Percentiles rank a stretch among this genome's conserved stretches.
phyloP scores from a whole-genome alignment of 2,888 invertebrate genomes.

The Drosophila sordidula region DNA sequence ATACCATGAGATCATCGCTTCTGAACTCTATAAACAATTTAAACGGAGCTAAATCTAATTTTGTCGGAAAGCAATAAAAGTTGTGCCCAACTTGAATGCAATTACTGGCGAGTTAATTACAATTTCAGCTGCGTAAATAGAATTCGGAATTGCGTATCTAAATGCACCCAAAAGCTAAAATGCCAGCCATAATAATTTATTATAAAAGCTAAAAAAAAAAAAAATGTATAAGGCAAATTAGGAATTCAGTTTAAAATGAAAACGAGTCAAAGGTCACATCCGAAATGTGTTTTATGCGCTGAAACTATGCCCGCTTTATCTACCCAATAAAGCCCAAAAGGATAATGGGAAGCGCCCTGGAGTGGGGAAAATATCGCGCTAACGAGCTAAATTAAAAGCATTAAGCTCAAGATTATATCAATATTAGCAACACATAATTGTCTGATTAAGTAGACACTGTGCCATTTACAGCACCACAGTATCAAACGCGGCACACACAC shows the following conservation, averaged over 20 bases:
- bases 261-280: neutral
- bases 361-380: conserved; percentile 25
- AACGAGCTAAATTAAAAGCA: conserved; percentile 69
- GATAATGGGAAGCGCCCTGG: neutral
- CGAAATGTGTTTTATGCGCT: neutral
- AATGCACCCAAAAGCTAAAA: conserved; percentile 14
- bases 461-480: conserved; percentile 22
- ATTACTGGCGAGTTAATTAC: conserved; percentile 37
- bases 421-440: conserved; percentile 74
- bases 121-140: conserved; percentile 32
- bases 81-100: conserved; percentile 34
- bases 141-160: conserved; percentile 11
- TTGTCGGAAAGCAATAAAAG: conserved; percentile 27
- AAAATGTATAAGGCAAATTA: conserved; percentile 1
- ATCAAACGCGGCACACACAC: conserved; percentile 4
- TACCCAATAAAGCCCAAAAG: neutral
- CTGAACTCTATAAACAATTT: neutral
- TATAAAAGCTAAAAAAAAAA: neutral
- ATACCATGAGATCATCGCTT: neutral
- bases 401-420: conserved; percentile 68
- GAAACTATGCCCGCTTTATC: neutral
- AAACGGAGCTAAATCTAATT: neutral
- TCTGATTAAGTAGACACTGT: conserved; percentile 67
- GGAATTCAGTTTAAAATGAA: neutral
- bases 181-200: conserved; percentile 18